Evolutionary conservation across 2,113 vertebrate genomes (phyloP), one percentile per base, ranked within the genome.

Genomic region (Equus przewalskii): DNA sequence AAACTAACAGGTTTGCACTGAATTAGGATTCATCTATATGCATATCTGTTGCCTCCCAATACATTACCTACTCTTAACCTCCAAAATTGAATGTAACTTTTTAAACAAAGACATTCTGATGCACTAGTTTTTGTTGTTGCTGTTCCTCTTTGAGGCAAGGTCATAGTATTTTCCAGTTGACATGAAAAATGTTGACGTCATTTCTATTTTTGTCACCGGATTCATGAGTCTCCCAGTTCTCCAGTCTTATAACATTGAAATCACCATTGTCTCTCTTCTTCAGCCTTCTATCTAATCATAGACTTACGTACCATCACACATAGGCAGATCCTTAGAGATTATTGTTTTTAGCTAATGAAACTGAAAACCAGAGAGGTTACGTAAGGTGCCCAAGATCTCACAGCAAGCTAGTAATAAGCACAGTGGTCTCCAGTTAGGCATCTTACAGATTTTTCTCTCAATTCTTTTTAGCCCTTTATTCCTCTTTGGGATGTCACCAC

Each of bases 11-110:
- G 92, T 98, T 98, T 96, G 83, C 92, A 95, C 89, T 97, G 82
- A 97, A 97, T 97, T 97, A 98, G 92, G 72, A 92, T 96, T 91
- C 94, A 96, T 97, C 96, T 98, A 96, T 96, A 98, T 98, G 97
- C 96, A 96, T 97, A 95, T 95, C 70, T 97, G 92, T 93, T 64
- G 54, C 89, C 96, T 96, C 95, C 95, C 70, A 92, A 82, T 96
- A 95, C 11, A 95, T 96, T 97, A 96, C 86, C 96, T 96, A 94
- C 84, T 49, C 82, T 92, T 97, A 97, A 98, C 89, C 96, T 98
- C 97, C 62, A 90, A 97, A 95, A 96, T n/a, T 81, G 83, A 96
- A 96, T 64, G 75, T n/a, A 95, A 96, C 95, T 96, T 96, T 90
- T 96, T 83, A 92, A 94, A 95, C 58, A 96, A 89, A 92, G 87